A percentile compares a stretch with the other conserved stretches of the same genome.
Conservation (phyloP, 2,797 vertebrate genomes). For the Ptychobarbus kaznakovi region DNA sequence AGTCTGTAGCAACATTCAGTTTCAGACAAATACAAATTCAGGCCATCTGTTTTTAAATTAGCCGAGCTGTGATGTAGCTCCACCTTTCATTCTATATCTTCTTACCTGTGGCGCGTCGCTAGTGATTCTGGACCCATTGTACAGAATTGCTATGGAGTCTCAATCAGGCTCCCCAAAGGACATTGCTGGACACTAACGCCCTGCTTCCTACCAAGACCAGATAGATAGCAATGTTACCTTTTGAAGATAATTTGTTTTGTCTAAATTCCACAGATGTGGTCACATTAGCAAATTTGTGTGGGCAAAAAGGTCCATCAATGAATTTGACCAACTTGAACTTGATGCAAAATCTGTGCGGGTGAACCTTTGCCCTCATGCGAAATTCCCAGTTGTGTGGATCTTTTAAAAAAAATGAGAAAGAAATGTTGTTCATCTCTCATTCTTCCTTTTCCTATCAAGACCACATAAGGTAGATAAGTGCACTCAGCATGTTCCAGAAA, state of each 20-base stretch:
- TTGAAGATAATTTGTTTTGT: background rate
- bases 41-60: background rate
- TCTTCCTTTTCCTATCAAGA: background rate
- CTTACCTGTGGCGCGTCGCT: background rate
- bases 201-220: background rate
- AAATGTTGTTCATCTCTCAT: background rate
- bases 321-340: background rate
- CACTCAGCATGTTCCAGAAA: background rate
- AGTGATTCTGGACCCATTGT: background rate
- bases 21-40: constrained; percentile 1
- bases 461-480: background rate
- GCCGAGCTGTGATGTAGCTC: background rate
- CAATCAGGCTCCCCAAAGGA: background rate
- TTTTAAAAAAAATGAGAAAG: too few species aligned
- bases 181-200: background rate
- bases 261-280: background rate
- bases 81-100: background rate
- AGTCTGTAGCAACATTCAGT: background rate
- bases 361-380: background rate
- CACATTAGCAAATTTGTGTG: background rate
- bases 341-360: background rate
- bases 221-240: background rate
- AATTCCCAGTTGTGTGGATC: background rate
- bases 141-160: background rate
- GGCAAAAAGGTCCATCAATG: background rate